Base-by-base conservation (phyloP, 2,113 vertebrate species). In the Philantomba maxwellii region DNA sequence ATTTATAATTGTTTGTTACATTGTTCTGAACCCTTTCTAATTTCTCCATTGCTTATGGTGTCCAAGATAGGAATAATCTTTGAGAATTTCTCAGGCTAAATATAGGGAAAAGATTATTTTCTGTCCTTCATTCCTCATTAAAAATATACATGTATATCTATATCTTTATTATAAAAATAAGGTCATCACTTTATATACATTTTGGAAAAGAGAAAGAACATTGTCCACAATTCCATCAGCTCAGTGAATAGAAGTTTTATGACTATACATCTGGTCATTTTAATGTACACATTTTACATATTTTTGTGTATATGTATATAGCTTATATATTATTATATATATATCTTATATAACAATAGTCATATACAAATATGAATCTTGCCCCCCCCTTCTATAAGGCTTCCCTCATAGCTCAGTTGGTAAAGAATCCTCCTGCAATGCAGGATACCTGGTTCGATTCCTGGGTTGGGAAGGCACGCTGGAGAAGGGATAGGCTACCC, bases 11-110 rank as follows among this genome's bases (percentile, higher is more conserved):
- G 15, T 94, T 88, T 82, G 47, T 85, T 75, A 77, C 23, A 88
- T 97, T 66, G 62, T 85, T 88, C 70, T 95, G 78, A 96, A 39
- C 49, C 3, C 7, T 93, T 87, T 93, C 39, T 78, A 77, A 94
- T 55, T 70, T 92, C 77, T 84, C 53, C 86, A 66, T 75, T 83
- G 49, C 19, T 93, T 91, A 25, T 96, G 47, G 10, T 87, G 45
- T 49, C 78, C 70, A 47, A 60, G 66, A 62, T 45, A 60, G 49
- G 49, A 95, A 88, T 60, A 84, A 84, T 87, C 28, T 66, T 73
- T 14, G 36, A 87, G 15, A 95, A 64, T 85, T 77, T 78, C 82
- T 95, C 11, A 45, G 89, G 43, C 28, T 62, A 66, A 83, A 90
- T 47, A 17, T 19, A 93, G 33, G n/a, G 78, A 57, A 87, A 47